Percentiles rank a stretch among this genome's conserved stretches.
Conservation (phyloP, 2,113 vertebrate species). For the Otis tarda region DNA sequence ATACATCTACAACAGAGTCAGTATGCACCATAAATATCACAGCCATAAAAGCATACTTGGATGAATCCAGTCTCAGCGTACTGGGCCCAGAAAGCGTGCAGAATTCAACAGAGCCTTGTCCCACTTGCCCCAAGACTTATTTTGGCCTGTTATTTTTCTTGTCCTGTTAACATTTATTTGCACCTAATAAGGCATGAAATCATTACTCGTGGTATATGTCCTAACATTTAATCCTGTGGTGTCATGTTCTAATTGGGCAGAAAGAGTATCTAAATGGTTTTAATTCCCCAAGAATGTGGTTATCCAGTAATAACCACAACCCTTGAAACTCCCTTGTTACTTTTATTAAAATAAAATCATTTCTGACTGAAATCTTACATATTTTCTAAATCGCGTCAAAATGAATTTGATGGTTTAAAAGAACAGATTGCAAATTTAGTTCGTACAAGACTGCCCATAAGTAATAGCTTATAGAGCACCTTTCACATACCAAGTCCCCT, state of each 20-base stretch:
- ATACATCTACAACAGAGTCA: not conserved
- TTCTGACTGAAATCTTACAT: slow-evolving; percentile 34
- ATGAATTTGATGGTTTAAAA: slow-evolving; percentile 44
- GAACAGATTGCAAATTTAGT: slow-evolving; percentile 11
- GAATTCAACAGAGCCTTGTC: not conserved
- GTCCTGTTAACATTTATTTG: slow-evolving; percentile 47
- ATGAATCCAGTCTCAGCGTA: not conserved
- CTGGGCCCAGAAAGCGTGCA: not conserved
- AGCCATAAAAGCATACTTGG: not conserved
- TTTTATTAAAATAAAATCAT: slow-evolving; percentile 54
- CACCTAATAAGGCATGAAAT: slow-evolving; percentile 51
- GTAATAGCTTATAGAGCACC: not conserved
- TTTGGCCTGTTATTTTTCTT: slow-evolving; percentile 32
- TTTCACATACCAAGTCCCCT: not conserved
- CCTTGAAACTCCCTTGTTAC: slow-evolving; percentile 52
- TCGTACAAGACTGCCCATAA: not conserved
- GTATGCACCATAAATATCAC: not conserved
- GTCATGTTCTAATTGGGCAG: slow-evolving; percentile 50
- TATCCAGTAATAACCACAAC: slow-evolving; percentile 42
- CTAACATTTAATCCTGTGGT: slow-evolving; percentile 44
- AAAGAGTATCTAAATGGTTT: slow-evolving; percentile 17
- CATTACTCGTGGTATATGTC: slow-evolving; percentile 15
- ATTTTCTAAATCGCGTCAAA: slow-evolving; percentile 55
- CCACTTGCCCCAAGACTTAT: not conserved
- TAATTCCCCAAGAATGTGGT: slow-evolving; percentile 16